phyloP scores from a whole-genome alignment of 2,113 vertebrate species.

The Typhlomys cinereus region DNA sequence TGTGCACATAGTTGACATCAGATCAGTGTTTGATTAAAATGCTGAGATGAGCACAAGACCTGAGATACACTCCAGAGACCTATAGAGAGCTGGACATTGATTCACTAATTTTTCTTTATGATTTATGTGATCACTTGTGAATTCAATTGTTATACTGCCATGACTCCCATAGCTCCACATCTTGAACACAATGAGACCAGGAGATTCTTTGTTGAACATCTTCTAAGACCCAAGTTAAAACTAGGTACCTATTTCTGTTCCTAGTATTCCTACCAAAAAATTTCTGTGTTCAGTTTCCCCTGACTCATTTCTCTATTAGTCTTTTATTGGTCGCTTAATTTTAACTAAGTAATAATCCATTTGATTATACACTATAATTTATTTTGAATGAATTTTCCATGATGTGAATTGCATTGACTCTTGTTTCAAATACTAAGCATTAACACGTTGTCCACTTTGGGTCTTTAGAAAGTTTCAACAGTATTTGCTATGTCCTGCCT shows the following conservation, averaged over 20 bases:
- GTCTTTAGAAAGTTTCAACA: not conserved
- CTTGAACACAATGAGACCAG: not conserved
- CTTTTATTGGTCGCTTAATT: not conserved
- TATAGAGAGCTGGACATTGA: constrained; percentile 18
- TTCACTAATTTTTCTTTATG: constrained; percentile 19
- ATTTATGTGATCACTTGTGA: constrained; percentile 44
- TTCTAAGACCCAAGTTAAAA: not conserved
- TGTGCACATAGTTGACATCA: not conserved
- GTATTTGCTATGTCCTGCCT: not conserved
- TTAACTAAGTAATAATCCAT: not conserved
- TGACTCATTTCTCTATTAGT: not conserved
- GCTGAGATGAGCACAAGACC: not conserved
- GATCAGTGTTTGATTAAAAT: constrained; percentile 33
- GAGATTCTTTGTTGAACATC: not conserved
- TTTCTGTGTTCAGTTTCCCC: not conserved
- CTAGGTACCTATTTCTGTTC: not conserved
- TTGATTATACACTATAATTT: not conserved
- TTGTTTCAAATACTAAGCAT: not conserved
- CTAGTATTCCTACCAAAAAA: constrained; percentile 4
- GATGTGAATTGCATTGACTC: not conserved
- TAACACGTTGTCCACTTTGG: not conserved
- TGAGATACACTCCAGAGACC: not conserved
- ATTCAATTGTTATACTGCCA: constrained; percentile 28
- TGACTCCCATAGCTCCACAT: not conserved
- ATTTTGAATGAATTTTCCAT: not conserved